Evolutionary conservation across 1,140 invertebrate genomes (phyloP).

Genomic region (Ips typographus): DNA sequence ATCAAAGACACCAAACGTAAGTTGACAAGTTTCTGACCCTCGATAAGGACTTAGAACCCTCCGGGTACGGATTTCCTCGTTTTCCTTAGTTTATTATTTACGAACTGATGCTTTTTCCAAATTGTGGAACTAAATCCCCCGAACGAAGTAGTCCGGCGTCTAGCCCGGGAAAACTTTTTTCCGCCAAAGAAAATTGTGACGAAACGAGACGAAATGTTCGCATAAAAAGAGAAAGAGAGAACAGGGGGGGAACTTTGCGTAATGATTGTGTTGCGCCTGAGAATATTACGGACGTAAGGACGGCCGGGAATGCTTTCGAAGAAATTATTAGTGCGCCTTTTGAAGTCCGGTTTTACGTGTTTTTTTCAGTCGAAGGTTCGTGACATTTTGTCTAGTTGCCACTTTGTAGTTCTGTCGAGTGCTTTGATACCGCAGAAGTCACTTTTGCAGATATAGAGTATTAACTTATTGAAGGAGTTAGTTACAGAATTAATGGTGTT

Average conservation of each 20-base stretch:
- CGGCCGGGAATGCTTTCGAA: slow-evolving; percentile 13
- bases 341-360: slow-evolving; percentile 11
- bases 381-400: too few relatives aligned
- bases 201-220: too few relatives aligned
- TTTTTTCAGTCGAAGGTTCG: background rate
- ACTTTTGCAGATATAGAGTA: too few relatives aligned
- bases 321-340: slow-evolving; percentile 16
- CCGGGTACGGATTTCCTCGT: slow-evolving; percentile 1
- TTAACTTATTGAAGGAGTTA: too few relatives aligned
- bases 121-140: slow-evolving; percentile 6
- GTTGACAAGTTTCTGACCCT: slow-evolving; percentile 4
- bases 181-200: too few relatives aligned
- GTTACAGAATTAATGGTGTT: too few relatives aligned
- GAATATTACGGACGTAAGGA: slow-evolving; percentile 12
- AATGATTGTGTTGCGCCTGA: slow-evolving; percentile 22
- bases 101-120: background rate
- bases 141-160: background rate
- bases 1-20: background rate
- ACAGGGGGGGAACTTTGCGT: slow-evolving; percentile 12
- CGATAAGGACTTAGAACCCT: slow-evolving; percentile 4
- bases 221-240: slow-evolving; percentile 1
- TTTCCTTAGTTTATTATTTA: slow-evolving; percentile 11
- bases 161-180: too few relatives aligned
- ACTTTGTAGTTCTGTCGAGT: too few relatives aligned
- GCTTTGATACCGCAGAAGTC: too few relatives aligned